phyloP scores from a whole-genome alignment of 1,140 invertebrate species.

The Coenobita brevimanus region DNA sequence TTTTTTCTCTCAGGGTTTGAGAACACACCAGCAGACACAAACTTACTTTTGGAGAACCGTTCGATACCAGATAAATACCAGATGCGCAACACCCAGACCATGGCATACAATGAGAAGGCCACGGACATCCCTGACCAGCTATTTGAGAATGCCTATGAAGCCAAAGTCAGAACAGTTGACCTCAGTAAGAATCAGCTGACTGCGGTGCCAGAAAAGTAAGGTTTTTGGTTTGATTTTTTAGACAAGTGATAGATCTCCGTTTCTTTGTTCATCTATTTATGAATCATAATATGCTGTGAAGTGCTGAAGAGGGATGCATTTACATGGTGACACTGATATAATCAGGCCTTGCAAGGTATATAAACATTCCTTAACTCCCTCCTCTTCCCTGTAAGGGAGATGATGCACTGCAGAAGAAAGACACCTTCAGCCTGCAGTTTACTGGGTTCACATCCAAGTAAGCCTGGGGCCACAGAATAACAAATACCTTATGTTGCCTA shows the following conservation, averaged over 20 bases:
- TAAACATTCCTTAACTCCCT: too few relatives aligned
- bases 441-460: too few relatives aligned
- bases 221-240: constrained; percentile 13
- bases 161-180: constrained; percentile 84
- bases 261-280: too few relatives aligned
- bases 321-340: too few relatives aligned
- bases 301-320: too few relatives aligned
- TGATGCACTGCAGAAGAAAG: too few relatives aligned
- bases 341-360: too few relatives aligned
- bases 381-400: too few relatives aligned
- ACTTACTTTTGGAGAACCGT: constrained; percentile 65
- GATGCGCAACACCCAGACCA: constrained; percentile 47
- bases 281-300: too few relatives aligned
- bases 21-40: constrained; percentile 45
- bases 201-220: constrained; percentile 81
- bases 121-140: constrained; percentile 81
- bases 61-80: constrained; percentile 69
- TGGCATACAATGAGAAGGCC: constrained; percentile 69
- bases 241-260: not conserved
- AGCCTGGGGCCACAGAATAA: too few relatives aligned
- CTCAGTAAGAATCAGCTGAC: constrained; percentile 85
- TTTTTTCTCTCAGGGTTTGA: constrained; percentile 55
- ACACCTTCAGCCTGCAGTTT: too few relatives aligned
- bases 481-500: too few relatives aligned
- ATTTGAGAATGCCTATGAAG: constrained; percentile 81